Base-by-base conservation (phyloP, 2,113 vertebrate genomes). In the Microcebus murinus region DNA sequence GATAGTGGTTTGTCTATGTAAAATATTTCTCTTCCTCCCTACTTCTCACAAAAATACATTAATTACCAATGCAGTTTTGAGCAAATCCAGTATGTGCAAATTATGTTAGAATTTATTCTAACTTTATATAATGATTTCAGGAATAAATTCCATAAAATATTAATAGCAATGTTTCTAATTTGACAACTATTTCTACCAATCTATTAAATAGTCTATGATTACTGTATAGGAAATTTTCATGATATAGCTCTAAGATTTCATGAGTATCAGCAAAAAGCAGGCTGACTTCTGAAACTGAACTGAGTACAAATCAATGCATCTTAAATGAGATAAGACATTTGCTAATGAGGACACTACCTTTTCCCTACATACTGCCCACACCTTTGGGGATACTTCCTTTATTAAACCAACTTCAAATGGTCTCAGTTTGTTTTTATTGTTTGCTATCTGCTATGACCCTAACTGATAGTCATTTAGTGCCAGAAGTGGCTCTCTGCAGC, bases 281-380 rank as follows among this genome's bases (percentile, higher is more conserved):
- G 17, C 27, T 55, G 14, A 74, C 18, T n/a, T 86, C 57, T 93
- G 29, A 89, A 95, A 91, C 52, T 81, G 8, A 57, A 84, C 13
- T 57, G 25, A 52, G 84, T 57, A 70, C 4, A 84, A 81, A 93
- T 63, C 6, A 82, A 70, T 63, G 3, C 45, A 68, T 65, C 79
- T 83, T 77, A 55, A 17, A 45, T 82, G 8, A 71, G 42, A 29
- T 82, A 87, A 86, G 12, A 39, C 6, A 45, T 71, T 48, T 92
- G 11, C 13, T 68, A 79, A 93, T 42, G 0, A 71, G 2, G 4
- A 82, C 6, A 17, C 4, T 71, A 34, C 63, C 18, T 39, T 61
- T 74, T 73, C 25, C 21, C 42, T 83, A 12, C 1, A 45, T 0
- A 76, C 0, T 39, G 1, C 1, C 20, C 0, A 4, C 0, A 45